Evolutionary conservation across 2,888 invertebrate species (phyloP).

Genomic region (Anthophora plumipes): DNA sequence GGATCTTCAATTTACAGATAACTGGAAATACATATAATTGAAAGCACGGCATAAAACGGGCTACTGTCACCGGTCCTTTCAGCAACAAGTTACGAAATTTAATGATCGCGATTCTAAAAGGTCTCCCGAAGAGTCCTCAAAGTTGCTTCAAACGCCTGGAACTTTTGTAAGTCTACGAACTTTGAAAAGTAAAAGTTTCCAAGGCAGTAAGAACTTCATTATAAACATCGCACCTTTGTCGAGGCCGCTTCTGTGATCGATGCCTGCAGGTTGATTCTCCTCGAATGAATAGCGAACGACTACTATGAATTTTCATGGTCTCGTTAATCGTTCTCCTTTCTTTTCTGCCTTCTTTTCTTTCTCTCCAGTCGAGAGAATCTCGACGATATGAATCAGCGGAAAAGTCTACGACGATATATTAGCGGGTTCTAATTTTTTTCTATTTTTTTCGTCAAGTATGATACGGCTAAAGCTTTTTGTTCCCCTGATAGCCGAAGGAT

Average conservation of each 20-base stretch:
- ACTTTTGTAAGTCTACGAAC: constrained; percentile 32
- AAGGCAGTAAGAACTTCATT: constrained; percentile 33
- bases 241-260: constrained; percentile 11
- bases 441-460: constrained; percentile 47
- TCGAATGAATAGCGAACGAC: neutral
- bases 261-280: neutral
- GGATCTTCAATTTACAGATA: too few relatives aligned
- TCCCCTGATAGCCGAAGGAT: constrained; percentile 23
- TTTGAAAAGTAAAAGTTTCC: constrained; percentile 39
- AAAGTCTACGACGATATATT: constrained; percentile 49
- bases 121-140: constrained; percentile 23
- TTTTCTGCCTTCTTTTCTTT: too few relatives aligned
- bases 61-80: neutral
- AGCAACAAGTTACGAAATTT: constrained; percentile 48
- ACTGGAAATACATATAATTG: neutral
- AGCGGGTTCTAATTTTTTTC: constrained; percentile 39
- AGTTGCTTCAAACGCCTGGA: constrained; percentile 8
- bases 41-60: constrained; percentile 10
- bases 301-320: constrained; percentile 21
- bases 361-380: neutral
- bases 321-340: constrained; percentile 25
- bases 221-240: constrained; percentile 43
- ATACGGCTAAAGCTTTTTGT: constrained; percentile 44
- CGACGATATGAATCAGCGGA: constrained; percentile 44
- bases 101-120: constrained; percentile 49